These are phyloP conservation scores for Mesocentrotus franciscanus DNA, from an alignment of 53 echinoderm and acorn worm genomes.

Conservation along the genomic window DNA sequence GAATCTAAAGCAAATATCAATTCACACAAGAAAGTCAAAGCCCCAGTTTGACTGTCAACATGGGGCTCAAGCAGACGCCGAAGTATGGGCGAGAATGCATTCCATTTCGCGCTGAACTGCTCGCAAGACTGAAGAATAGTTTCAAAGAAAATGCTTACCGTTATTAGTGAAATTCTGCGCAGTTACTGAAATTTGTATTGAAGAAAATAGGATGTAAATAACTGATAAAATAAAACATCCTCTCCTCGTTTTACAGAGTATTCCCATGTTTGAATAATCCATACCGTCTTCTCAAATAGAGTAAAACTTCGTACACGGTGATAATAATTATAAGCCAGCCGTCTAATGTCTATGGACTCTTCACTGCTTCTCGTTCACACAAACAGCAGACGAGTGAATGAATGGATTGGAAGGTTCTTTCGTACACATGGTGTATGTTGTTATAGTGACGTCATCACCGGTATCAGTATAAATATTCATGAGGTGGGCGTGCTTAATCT, in stretches of 20 bases:
- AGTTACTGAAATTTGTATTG: neutral
- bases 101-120: neutral
- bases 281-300: neutral
- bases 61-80: neutral
- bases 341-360: neutral
- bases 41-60: too few species aligned
- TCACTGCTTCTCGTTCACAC: neutral
- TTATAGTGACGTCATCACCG: slow-evolving; percentile 7
- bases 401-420: neutral
- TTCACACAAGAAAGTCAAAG: too few species aligned
- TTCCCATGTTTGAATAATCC: slow-evolving; percentile 25
- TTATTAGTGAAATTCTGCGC: neutral
- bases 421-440: slow-evolving; percentile 2
- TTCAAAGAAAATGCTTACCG: neutral
- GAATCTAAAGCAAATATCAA: too few species aligned
- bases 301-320: neutral
- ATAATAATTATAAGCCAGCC: neutral
- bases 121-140: neutral
- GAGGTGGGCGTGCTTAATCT: slow-evolving; percentile 29
- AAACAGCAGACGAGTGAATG: neutral
- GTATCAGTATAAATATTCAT: slow-evolving; percentile 10
- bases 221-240: neutral
- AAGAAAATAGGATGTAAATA: neutral
- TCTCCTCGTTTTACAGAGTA: neutral
- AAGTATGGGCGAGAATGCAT: neutral